Conservation (phyloP, 2,113 vertebrate genomes). For the Cromileptes altivelis region DNA sequence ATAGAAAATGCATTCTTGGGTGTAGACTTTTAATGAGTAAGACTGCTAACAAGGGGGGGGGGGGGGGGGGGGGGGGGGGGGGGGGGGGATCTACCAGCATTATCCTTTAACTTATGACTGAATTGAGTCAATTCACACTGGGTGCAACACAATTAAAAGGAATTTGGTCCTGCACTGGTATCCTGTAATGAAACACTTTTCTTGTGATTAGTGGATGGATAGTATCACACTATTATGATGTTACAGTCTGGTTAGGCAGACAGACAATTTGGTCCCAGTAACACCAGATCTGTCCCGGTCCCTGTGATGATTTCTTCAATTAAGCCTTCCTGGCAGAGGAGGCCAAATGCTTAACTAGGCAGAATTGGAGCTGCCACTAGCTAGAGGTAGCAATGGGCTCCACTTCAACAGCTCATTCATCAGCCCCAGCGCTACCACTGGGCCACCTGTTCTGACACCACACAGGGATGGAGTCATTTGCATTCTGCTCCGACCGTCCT, state of each 20-base stretch:
- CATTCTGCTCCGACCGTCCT: slow-evolving; percentile 74
- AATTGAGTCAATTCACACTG: slow-evolving; percentile 37
- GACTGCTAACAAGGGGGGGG: slow-evolving; percentile 3
- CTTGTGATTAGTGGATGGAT: slow-evolving; percentile 59
- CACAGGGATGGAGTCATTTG: slow-evolving; percentile 75
- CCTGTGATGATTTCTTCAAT: slow-evolving; percentile 84
- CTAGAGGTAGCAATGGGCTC: slow-evolving; percentile 80
- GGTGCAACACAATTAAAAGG: slow-evolving; percentile 45
- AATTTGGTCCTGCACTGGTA: slow-evolving; percentile 40
- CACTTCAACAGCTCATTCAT: slow-evolving; percentile 85
- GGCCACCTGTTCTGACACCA: slow-evolving; percentile 83
- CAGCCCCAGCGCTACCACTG: slow-evolving; percentile 76
- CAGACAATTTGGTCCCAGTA: slow-evolving; percentile 71
- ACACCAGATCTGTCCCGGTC: slow-evolving; percentile 73
- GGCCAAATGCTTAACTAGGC: slow-evolving; percentile 82
- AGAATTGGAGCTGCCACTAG: slow-evolving; percentile 82
- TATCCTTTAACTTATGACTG: slow-evolving; percentile 37
- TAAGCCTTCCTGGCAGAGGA: slow-evolving; percentile 77
- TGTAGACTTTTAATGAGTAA: slow-evolving; percentile 44
- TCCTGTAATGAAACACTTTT: slow-evolving; percentile 59
- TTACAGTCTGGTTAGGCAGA: slow-evolving; percentile 72
- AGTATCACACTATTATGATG: slow-evolving; percentile 64
- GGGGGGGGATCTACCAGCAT: slow-evolving; percentile 3
- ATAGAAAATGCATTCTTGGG: slow-evolving; percentile 25
- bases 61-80: neutral